Evolutionary conservation across 2,888 invertebrate genomes (phyloP), one percentile per base, ranked within the genome.

Genomic region (Mythimna ferrago): DNA sequence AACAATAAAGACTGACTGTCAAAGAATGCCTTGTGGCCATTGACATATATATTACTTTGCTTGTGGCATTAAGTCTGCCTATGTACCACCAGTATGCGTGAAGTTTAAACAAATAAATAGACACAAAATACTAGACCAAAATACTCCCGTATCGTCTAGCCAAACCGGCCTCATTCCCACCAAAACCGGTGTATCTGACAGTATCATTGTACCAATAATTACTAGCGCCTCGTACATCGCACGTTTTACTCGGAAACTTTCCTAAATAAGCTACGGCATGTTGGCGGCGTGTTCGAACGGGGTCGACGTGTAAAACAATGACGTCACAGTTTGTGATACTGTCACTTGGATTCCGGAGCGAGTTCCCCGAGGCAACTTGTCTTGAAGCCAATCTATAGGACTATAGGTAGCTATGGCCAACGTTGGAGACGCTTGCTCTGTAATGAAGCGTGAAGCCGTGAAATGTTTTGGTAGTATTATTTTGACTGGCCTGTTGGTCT

Each of bases 281-380:
- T 76, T 71, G 26, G 48, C 73, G 69, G 75, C 84, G 69, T 81
- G 84, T 83, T 86, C 78, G 77, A 90, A 88, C 87, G 83, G 87
- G 90, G 91, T 89, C 89, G 89, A 88, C 88, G 85, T 83, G 86
- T 81, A 82, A 87, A 89, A 93, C 93, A 94, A 93, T 92, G 91
- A 88, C 88, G 91, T 89, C 89, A 88, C 73, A 76, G 76, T 1
- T 76, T 72, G 74, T 87, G 93, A 94, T 93, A 94, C 88, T 93
- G 94, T 93, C 94, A 91, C 84, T 53, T 69, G 44, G 86, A 86
- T 89, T 92, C 93, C 94, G 92, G 89, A 76, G 89, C 73, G 82
- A 88, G 88, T 84, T 88, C 84, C 89, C 87, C 79, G 75, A 80
- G 87, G 89, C 84, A 88, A 88, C 88, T 90, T 90, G 86, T 68